Evolutionary conservation across 2,113 vertebrate genomes (phyloP), one percentile per base, ranked within the genome.

Genomic region (Coptodon rendalli): DNA sequence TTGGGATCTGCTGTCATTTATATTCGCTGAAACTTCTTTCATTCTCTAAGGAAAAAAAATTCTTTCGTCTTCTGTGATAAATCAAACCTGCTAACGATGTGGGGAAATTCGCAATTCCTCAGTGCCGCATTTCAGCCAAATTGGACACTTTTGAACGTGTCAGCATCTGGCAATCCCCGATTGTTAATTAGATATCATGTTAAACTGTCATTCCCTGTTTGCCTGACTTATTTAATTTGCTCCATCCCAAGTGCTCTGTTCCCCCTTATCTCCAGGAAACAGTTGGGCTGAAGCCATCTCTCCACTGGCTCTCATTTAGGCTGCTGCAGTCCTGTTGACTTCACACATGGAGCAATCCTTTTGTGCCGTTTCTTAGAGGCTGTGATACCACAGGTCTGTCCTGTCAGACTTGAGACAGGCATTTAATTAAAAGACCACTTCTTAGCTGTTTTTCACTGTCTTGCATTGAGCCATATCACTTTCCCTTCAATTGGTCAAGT

Each of bases 101-200:
- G 45, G 59, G 43, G 50, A 79, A 83, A 86, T 82, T 78, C 2
- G 7, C 76, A 83, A 34, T 79, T 80, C 57, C 48, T 86, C 80
- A 2, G 61, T 38, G 76, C 59, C 13, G 24, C 83, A 82, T 90
- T 86, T 87, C 22, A 83, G 80, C 84, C 91, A 89, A 90, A 80
- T 87, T 78, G 52, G 83, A 88, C 82, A 29, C 82, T 81, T 93
- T 53, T 88, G 84, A 87, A 78, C 57, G 24, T 86, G 82, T 61
- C 79, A 80, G 82, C 92, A 88, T 91, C 83, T 92, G 93, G 82
- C 84, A 59, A 76, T 83, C 84, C 87, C 66, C 83, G 94, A 93
- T 95, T 92, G 87, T 94, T 95, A 94, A 95, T 96, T 93, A 94
- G 94, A 95, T 94, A 93, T 85, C 84, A 71, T 86, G 82, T 91